Conservation (phyloP, 1,140 invertebrate species). For the Drosophila truncata region DNA sequence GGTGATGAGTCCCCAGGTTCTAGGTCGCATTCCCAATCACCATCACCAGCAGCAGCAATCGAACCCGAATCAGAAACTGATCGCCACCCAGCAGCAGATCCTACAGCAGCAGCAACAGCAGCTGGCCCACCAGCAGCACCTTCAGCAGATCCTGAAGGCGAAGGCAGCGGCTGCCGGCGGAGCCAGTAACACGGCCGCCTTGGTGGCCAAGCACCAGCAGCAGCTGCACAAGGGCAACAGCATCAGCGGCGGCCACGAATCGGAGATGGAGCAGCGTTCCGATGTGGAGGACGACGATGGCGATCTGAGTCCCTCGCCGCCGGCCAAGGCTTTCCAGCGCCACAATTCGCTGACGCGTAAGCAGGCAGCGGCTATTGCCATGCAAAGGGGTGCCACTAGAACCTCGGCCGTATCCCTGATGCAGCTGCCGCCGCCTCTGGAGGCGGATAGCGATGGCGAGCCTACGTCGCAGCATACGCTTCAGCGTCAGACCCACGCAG, state of each 20-base stretch:
- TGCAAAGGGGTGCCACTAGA: constrained; percentile 85
- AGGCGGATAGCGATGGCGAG: constrained; percentile 89
- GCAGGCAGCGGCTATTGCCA: constrained; percentile 86
- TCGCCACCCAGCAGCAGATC: constrained; percentile 80
- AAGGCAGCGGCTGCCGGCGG: constrained; percentile 76
- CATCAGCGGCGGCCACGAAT: constrained; percentile 54
- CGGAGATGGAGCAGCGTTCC: constrained; percentile 78
- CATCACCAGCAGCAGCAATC: constrained; percentile 69
- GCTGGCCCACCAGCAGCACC: constrained; percentile 79
- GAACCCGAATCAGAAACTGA: constrained; percentile 78
- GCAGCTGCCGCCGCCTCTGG: constrained; percentile 92
- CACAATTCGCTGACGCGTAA: constrained; percentile 87
- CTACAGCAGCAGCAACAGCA: constrained; percentile 81
- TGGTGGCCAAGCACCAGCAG: constrained; percentile 80
- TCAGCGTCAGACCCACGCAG: constrained; percentile 39
- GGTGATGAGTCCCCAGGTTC: constrained; percentile 65
- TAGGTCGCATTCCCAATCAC: constrained; percentile 73
- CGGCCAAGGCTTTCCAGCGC: constrained; percentile 86
- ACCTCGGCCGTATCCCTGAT: constrained; percentile 89
- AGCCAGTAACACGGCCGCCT: constrained; percentile 71
- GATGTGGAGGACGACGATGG: constrained; percentile 83
- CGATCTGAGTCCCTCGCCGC: constrained; percentile 84
- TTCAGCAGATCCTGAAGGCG: constrained; percentile 81
- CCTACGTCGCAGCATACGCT: constrained; percentile 41
- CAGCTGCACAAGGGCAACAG: constrained; percentile 63